Evolutionary conservation across 2,113 vertebrate genomes (phyloP).

Genomic region (Nipponia nippon): DNA sequence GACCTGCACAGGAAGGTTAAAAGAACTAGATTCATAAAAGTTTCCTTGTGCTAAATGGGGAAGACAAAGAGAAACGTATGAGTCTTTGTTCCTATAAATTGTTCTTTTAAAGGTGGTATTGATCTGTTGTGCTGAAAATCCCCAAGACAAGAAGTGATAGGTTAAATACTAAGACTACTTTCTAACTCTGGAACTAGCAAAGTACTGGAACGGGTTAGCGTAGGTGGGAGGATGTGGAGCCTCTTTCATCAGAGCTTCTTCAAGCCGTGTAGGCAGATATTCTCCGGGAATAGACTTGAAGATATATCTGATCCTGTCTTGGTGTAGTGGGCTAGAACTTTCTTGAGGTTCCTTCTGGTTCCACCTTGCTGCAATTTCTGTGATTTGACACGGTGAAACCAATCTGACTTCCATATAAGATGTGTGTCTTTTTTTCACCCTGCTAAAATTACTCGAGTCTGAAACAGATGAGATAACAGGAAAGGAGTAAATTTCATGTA

Average conservation of each 20-base stretch:
- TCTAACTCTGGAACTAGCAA: background rate
- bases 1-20: background rate
- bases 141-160: background rate
- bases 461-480: slow-evolving; percentile 34
- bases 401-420: background rate
- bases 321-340: background rate
- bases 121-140: slow-evolving; percentile 15
- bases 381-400: background rate
- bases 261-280: background rate
- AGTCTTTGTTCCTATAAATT: background rate
- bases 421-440: background rate
- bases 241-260: background rate
- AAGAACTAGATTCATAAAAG: background rate
- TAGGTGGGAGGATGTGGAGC: background rate
- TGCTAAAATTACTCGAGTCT: background rate
- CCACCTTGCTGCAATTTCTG: background rate
- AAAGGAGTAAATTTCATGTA: slow-evolving; percentile 22
- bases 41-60: background rate
- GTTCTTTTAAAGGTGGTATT: background rate
- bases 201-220: background rate
- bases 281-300: background rate
- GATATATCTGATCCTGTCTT: background rate
- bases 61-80: background rate
- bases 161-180: background rate
- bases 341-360: slow-evolving; percentile 3